Base-by-base conservation (phyloP, 2,113 vertebrate genomes). In the Sinosuthora webbiana region DNA sequence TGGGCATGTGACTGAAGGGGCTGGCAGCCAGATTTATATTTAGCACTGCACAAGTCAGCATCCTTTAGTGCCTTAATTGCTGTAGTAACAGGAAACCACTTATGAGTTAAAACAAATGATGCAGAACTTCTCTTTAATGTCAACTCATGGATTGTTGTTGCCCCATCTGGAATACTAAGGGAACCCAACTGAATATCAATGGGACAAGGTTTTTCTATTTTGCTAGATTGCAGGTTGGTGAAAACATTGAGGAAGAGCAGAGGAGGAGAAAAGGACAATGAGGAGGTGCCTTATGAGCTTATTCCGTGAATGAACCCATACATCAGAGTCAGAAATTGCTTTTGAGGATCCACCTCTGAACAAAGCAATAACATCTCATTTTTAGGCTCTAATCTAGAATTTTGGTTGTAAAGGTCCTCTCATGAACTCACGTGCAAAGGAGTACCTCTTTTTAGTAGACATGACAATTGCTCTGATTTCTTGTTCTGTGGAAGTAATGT, bases 21-120 rank as follows among this genome's bases (percentile, higher is more conserved):
- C 88, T 42, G 35, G 28, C n/a, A 62, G 73, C 69, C 81, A 93
- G 20, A 60, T 63, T 28, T 96, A 95, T 97, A 94, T 94, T 96
- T 95, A 94, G 92, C 83, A 50, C n/a, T 93, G 90, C 52, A 30
- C 25, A 3, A 92, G 90, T 94, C 88, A 93, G 79, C 93, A 90
- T 92, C 83, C 68, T 92, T 92, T 92, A 25, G 9, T 93, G 71
- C 47, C 28, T 91, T 95, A 80, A 88, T 92, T 89, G 83, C 68
- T 64, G 73, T 87, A 92, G 85, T 93, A 96, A 81, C 52, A 75
- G 90, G 64, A 95, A 87, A 78, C 56, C 47, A 50, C 85, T 88
- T 78, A 31, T 78, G 69, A 83, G 20, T 59, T 83, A 44, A 6
- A 79, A 75, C 53, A 93, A 82, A 53, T 31, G 31, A 60, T 68